Evolutionary conservation across 53 echinoderm and acorn worm species (phyloP), one percentile per base, ranked within the genome.

Genomic region (Paelopatides confundens): DNA sequence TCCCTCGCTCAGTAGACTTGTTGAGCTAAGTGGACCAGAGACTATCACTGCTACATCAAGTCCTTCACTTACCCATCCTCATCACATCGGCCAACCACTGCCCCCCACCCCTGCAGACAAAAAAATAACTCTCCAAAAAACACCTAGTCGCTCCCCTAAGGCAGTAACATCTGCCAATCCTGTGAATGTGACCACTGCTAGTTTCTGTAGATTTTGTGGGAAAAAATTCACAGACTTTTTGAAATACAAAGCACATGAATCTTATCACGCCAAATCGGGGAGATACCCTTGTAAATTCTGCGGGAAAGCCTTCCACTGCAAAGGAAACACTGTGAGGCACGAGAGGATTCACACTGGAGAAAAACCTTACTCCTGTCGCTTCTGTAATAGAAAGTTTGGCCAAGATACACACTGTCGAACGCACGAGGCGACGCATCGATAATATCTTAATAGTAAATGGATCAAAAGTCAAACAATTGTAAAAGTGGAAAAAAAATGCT

Each of bases 271-370:
- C 8, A 74, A 74, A 18, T 37, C 76, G 40, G 39, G 46, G 76
- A 74, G 76, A 43, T 74, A 39, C 76, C 76, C 76, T 8, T 74
- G 76, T 74, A 37, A 43, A 43, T 74, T 74, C 76, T 74, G 76
- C 23, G 76, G 76, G 23, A 74, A 74, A 26, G 76, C 76, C 17
- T 74, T 74, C 40, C 76, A 74, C 8, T 74, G 76, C 76, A 74
- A 39, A 43, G 76, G 39, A 0, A 74, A 74, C 76, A 28, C 3
- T 15, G 32, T 50, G 5, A 28, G 79, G 3, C 79, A 79, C 21
- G 79, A 79, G 51, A 53, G 79, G 21, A 33, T 79, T 0, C 79
- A 79, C 34, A 79, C 79, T 7, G 79, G 79, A 4, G 79, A 79
- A 31, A 50, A 53, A 12, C 79, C 79, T 5, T 79, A 51, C 34